These are phyloP conservation scores for Sitophilus oryzae DNA, from an alignment of 1,140 invertebrate genomes.

Conservation along the genomic window DNA sequence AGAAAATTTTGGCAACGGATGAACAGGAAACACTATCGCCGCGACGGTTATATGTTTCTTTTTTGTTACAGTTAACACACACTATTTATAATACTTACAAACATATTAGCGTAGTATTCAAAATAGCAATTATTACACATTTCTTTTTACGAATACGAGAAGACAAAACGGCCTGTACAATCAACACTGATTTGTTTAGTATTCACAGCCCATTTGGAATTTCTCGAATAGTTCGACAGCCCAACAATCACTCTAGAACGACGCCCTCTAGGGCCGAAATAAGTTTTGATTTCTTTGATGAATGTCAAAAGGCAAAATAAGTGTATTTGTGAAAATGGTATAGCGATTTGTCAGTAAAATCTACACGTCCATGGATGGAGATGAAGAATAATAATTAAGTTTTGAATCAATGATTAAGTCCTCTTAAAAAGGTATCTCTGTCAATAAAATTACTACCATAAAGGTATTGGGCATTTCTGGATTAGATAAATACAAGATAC, in stretches of 20 bases:
- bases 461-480: too few relatives aligned
- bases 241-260: background rate
- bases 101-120: slow-evolving; percentile 42
- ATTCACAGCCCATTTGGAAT: slow-evolving; percentile 67
- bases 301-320: too few relatives aligned
- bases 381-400: too few relatives aligned
- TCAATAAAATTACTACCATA: too few relatives aligned
- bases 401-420: too few relatives aligned
- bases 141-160: slow-evolving; percentile 47
- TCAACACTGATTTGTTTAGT: slow-evolving; percentile 59
- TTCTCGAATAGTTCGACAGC: slow-evolving; percentile 44
- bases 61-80: slow-evolving; percentile 39
- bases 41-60: slow-evolving; percentile 17
- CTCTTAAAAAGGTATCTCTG: too few relatives aligned
- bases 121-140: slow-evolving; percentile 41
- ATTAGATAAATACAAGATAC: too few relatives aligned
- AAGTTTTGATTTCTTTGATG: too few relatives aligned
- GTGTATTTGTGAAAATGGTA: too few relatives aligned
- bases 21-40: slow-evolving; percentile 23
- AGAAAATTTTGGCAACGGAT: slow-evolving; percentile 37
- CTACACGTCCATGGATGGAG: too few relatives aligned
- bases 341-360: too few relatives aligned
- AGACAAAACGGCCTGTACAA: slow-evolving; percentile 59
- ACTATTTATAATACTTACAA: slow-evolving; percentile 40
- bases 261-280: too few relatives aligned